Evolutionary conservation across 2,113 vertebrate genomes (phyloP).

Genomic region (Taxidea taxus): DNA sequence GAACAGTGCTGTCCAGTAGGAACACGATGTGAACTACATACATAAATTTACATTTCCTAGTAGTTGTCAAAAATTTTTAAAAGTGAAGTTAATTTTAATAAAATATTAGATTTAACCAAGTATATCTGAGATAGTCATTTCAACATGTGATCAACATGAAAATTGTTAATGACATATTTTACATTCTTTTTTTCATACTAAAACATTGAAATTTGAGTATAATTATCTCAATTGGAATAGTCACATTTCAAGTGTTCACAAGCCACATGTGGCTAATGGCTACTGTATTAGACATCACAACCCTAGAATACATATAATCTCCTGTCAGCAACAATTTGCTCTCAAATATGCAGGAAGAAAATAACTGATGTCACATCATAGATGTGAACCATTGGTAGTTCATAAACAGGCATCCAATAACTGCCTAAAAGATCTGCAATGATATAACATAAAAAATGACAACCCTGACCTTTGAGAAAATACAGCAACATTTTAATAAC

Average conservation of each 20-base stretch:
- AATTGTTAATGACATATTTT: background rate
- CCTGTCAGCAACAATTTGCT: conserved; percentile 60
- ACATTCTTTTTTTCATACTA: background rate
- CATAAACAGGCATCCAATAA: conserved; percentile 39
- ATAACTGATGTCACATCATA: conserved; percentile 66
- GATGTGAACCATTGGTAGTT: conserved; percentile 46
- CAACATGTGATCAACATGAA: background rate
- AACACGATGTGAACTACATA: background rate
- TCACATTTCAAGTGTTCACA: background rate
- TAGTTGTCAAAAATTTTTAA: background rate
- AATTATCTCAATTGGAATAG: background rate
- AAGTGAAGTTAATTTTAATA: conserved; percentile 18
- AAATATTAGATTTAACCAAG: background rate
- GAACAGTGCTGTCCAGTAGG: background rate
- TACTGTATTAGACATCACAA: background rate
- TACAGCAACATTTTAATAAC: background rate
- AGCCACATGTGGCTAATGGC: background rate
- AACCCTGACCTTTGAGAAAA: background rate
- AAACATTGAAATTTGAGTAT: background rate
- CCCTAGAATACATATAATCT: background rate
- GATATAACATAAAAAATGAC: background rate
- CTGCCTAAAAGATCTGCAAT: conserved; percentile 23
- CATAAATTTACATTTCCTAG: background rate
- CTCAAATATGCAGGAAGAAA: conserved; percentile 62
- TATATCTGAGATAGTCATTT: background rate